A percentile compares a stretch with the other conserved stretches of the same genome.
phyloP scores from a whole-genome alignment of 2,888 invertebrate genomes.

The Tridacna gigas region DNA sequence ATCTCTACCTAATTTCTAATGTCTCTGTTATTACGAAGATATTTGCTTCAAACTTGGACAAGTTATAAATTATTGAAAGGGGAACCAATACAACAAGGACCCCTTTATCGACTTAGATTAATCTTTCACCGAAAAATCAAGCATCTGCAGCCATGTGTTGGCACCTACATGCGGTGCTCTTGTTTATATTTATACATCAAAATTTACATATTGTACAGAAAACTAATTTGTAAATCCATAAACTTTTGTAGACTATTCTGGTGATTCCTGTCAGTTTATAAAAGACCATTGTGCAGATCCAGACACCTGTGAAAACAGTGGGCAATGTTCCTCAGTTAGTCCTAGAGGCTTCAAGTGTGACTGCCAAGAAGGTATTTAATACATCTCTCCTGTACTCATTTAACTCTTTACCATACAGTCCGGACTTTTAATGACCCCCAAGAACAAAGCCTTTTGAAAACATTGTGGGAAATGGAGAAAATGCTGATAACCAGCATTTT shows the following conservation, averaged over 20 bases:
- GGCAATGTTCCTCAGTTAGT: background rate
- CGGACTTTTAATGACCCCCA: too few relatives aligned
- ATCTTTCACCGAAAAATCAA: too few relatives aligned
- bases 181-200: background rate
- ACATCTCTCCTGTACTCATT: background rate
- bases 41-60: too few relatives aligned
- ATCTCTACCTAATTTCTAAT: background rate
- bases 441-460: too few relatives aligned
- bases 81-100: too few relatives aligned
- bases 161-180: too few relatives aligned
- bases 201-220: background rate
- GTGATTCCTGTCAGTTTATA: conserved; percentile 8
- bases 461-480: too few relatives aligned
- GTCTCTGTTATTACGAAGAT: background rate
- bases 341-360: conserved; percentile 17
- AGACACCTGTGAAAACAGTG: background rate
- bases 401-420: too few relatives aligned
- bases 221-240: background rate
- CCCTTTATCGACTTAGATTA: too few relatives aligned
- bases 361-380: background rate
- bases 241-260: conserved; percentile 15
- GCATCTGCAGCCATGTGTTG: too few relatives aligned
- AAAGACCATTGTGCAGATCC: conserved; percentile 9
- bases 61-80: too few relatives aligned
- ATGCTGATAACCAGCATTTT: too few relatives aligned